Percentiles rank a stretch among this genome's conserved stretches.
These are phyloP conservation scores for Macrotrachela quadricornifera DNA, from an alignment of 1,140 invertebrate genomes.

Conservation along the genomic window DNA sequence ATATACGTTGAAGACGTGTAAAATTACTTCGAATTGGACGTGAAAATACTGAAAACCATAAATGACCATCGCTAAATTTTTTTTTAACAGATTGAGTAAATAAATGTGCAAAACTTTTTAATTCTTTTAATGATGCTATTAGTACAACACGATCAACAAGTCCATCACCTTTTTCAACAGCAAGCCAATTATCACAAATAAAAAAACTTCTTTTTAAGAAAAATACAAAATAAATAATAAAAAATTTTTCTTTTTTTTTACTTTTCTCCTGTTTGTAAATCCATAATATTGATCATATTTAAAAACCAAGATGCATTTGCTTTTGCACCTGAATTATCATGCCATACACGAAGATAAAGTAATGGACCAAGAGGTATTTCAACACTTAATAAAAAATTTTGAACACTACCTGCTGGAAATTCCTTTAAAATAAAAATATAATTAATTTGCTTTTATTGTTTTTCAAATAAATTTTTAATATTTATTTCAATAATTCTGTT, in stretches of 20 bases:
- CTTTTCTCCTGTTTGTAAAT: constrained; percentile 28
- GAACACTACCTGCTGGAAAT: constrained; percentile 19
- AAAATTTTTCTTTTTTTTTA: constrained; percentile 10
- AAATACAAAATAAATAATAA: background rate
- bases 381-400: constrained; percentile 24
- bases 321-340: constrained; percentile 26
- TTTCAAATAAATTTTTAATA: no score
- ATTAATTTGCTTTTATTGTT: background rate
- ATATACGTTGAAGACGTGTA: constrained; percentile 28
- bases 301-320: constrained; percentile 25
- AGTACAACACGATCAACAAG: constrained; percentile 28
- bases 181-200: constrained; percentile 25
- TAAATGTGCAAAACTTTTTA: constrained; percentile 28
- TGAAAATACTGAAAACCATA: constrained; percentile 27
- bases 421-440: constrained; percentile 12
- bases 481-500: no score
- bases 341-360: constrained; percentile 28
- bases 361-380: constrained; percentile 21
- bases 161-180: constrained; percentile 29
- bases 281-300: constrained; percentile 23
- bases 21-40: constrained; percentile 27
- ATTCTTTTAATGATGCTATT: constrained; percentile 24
- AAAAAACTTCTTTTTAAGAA: constrained; percentile 19
- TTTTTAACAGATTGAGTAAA: constrained; percentile 28
- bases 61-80: constrained; percentile 29